Evolutionary conservation across 2,888 invertebrate species (phyloP), one percentile per base, ranked within the genome.

Genomic region (Gymnosoma rotundatum): DNA sequence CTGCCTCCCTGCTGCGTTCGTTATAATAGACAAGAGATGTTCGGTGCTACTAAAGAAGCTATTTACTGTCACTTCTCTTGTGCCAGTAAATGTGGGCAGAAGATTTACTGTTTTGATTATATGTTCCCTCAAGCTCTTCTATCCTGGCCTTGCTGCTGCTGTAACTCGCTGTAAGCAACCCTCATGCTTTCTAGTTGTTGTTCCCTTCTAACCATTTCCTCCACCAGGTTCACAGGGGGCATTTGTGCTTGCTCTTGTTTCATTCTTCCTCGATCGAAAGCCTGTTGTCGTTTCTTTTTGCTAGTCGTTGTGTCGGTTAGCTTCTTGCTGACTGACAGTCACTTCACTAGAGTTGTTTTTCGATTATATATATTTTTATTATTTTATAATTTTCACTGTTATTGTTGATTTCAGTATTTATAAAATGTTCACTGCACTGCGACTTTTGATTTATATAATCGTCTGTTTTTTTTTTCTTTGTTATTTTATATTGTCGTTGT

Each of bases 181-280:
- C 52, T 20, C 54, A 6, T 21, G 42, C 8, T 20, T 16, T 61
- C 52, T 10, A 54, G 10, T 21, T 54, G 52, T 20, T 54, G 20
- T 2, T 69, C 52, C 16, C 38, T 20, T 16, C 61, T 32, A 25
- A 56, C 54, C n/a, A 61, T 52, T 45, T 78, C 78, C 48, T 76
- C 66, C 2, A 21, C 69, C 45, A 69, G 4, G n/a, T 48, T 48
- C 0, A 48, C 18, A 9, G 21, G 48, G 20, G 52, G 12, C 1
- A 45, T 10, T 20, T 54, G 20, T 2, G 52, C 9, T 5, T 63
- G 42, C 18, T 42, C 42, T 20, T 42, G 14, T 2, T 1, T 16
- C 14, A 12, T 45, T 45, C 45, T 1, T 45, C 45, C 1, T 45
- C 14, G 2, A 16, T 45, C 45, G 5, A 45, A 45, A 1, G 14